These are phyloP conservation scores for Malurus cyaneus DNA, from an alignment of 2,113 vertebrate genomes.

Conservation along the genomic window DNA sequence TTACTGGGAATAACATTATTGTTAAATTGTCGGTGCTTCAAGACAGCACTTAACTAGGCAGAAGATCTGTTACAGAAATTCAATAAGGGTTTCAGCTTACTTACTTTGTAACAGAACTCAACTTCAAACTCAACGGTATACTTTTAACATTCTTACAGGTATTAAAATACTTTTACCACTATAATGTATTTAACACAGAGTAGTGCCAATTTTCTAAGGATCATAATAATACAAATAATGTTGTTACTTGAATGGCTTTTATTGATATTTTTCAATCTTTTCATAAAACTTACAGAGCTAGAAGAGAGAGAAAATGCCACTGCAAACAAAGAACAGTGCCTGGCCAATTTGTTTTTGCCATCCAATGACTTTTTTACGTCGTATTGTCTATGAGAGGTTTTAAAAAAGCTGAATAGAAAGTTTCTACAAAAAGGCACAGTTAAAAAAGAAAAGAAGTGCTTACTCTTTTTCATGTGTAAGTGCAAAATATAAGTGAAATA, in stretches of 20 bases:
- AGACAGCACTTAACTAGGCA: background rate
- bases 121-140: background rate
- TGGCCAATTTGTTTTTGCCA: background rate
- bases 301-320: background rate
- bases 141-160: background rate
- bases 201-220: background rate
- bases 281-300: background rate
- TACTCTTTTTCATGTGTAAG: background rate
- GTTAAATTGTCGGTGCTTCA: background rate
- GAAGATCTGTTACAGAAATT: background rate
- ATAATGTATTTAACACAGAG: background rate
- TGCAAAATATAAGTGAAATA: slow-evolving; percentile 24
- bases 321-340: background rate
- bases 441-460: background rate
- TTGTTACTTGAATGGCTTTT: background rate
- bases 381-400: background rate
- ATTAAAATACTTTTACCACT: background rate
- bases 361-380: background rate
- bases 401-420: background rate
- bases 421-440: background rate
- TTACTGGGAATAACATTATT: background rate
- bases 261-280: background rate
- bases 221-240: background rate
- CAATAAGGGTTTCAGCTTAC: background rate
- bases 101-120: background rate